Percentiles rank a stretch among this genome's conserved stretches.
Evolutionary conservation across 2,113 vertebrate species (phyloP).

Genomic region (Aptenodytes forsteri): DNA sequence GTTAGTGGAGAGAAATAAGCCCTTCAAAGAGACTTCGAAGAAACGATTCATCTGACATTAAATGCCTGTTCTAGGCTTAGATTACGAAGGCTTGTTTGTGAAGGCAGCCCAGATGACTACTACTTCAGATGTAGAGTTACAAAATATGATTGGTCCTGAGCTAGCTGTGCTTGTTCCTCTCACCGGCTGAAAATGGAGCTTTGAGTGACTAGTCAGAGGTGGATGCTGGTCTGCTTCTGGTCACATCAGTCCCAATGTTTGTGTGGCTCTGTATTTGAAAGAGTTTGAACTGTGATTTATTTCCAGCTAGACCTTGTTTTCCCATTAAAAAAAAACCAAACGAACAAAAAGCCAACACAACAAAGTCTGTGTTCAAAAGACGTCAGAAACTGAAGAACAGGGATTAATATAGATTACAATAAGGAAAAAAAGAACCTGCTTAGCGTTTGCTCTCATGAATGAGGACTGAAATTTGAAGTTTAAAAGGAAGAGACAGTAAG

Average conservation of each 20-base stretch:
- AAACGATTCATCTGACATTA: not conserved
- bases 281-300: not conserved
- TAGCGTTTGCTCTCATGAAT: not conserved
- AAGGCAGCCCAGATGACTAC: not conserved
- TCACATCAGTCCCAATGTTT: not conserved
- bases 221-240: not conserved
- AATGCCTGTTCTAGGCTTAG: not conserved
- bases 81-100: not conserved
- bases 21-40: not conserved
- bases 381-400: not conserved
- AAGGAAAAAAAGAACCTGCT: not conserved
- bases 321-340: not conserved
- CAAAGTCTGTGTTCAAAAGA: not conserved
- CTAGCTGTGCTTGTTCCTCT: not conserved
- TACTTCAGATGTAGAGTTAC: not conserved
- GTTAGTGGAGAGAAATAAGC: not conserved
- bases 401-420: not conserved
- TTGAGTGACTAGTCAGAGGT: not conserved
- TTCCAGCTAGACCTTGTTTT: not conserved
- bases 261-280: not conserved
- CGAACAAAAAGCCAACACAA: fast-evolving
- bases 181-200: not conserved
- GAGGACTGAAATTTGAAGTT: not conserved
- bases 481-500: not conserved
- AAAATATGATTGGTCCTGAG: not conserved